phyloP scores from a whole-genome alignment of 2,888 invertebrate species.

The Xestobium rufovillosum region DNA sequence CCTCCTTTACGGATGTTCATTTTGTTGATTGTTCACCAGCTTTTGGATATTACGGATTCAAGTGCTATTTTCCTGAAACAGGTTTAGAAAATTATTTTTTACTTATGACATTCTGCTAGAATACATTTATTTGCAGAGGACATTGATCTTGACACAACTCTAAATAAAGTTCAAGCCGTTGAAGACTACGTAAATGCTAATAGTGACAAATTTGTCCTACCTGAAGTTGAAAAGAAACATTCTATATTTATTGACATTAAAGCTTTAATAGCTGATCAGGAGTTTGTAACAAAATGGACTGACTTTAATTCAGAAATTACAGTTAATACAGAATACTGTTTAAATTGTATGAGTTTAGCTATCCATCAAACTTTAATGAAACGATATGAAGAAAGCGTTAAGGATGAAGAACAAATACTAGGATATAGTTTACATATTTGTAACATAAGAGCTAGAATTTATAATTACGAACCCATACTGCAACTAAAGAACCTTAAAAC shows the following conservation, averaged over 20 bases:
- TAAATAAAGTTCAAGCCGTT: conserved; percentile 47
- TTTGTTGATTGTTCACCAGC: conserved; percentile 29
- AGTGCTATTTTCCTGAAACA: conserved; percentile 66
- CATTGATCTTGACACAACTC: conserved; percentile 43
- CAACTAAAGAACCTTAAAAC: conserved; percentile 64
- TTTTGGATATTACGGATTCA: conserved; percentile 59
- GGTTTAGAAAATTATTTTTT: conserved; percentile 16
- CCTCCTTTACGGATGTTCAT: conserved; percentile 11
- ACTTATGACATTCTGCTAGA: conserved; percentile 4
- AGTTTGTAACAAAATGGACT: conserved; percentile 53
- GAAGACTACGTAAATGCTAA: conserved; percentile 50
- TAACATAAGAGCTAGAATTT: conserved; percentile 50
- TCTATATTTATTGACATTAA: conserved; percentile 54
- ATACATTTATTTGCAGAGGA: conserved; percentile 38
- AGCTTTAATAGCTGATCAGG: conserved; percentile 48
- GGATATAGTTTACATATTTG: conserved; percentile 37
- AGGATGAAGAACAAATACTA: conserved; percentile 43
- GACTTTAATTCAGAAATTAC: conserved; percentile 50
- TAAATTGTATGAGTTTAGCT: conserved; percentile 67
- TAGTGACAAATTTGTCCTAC: conserved; percentile 45
- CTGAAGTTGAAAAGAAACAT: conserved; percentile 52
- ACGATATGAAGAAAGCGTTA: conserved; percentile 43
- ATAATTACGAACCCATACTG: conserved; percentile 58
- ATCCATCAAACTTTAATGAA: conserved; percentile 60
- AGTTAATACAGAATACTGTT: conserved; percentile 57